Evolutionary conservation across 2,113 vertebrate species (phyloP).

Genomic region (Fulica atra): DNA sequence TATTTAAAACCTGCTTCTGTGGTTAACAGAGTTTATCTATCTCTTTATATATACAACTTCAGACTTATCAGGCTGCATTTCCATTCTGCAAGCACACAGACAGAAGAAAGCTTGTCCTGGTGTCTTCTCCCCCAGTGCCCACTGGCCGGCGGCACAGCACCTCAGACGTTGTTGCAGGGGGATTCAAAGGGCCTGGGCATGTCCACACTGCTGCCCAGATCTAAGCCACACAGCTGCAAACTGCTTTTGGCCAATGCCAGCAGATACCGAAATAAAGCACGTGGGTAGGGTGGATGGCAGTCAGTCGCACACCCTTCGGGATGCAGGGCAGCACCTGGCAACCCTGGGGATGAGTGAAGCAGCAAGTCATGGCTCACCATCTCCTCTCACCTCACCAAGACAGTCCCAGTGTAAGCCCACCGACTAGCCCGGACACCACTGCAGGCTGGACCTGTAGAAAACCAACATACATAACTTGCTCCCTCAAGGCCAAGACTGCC

Average conservation of each 20-base stretch:
- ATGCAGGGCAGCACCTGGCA: neutral
- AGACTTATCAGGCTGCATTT: conserved; percentile 38
- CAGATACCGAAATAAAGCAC: neutral
- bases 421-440: neutral
- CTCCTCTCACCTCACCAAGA: neutral
- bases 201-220: accelerated
- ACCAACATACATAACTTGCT: accelerated
- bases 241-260: neutral
- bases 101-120: neutral
- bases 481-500: neutral
- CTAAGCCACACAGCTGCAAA: accelerated
- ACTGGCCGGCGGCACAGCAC: neutral
- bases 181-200: neutral
- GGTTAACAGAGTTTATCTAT: conserved; percentile 66
- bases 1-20: conserved; percentile 78
- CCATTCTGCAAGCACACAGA: conserved; percentile 16
- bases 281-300: accelerated
- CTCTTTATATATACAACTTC: conserved; percentile 3
- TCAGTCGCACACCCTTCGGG: accelerated
- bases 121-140: neutral
- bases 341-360: neutral
- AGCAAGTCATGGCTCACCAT: neutral
- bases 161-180: accelerated
- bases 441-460: neutral
- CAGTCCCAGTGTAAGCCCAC: neutral